Evolutionary conservation across 2,888 invertebrate species (phyloP).

Genomic region (Platycheirus albimanus): DNA sequence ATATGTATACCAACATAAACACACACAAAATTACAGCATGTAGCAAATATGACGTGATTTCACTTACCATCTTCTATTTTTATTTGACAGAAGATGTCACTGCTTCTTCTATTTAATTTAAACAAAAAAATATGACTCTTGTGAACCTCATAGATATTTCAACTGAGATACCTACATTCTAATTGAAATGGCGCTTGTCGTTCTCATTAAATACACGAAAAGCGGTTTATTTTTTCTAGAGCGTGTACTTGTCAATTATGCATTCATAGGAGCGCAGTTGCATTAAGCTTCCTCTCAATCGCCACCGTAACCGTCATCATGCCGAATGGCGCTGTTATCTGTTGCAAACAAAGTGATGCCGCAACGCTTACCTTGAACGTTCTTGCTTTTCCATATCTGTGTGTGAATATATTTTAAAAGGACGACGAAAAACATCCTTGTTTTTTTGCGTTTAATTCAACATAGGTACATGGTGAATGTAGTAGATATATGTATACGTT

Average conservation of each 20-base stretch:
- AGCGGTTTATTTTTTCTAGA: conserved; percentile 12
- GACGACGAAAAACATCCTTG: conserved; percentile 48
- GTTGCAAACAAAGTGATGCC: conserved; percentile 17
- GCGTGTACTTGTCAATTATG: conserved; percentile 59
- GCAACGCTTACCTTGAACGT: conserved; percentile 65
- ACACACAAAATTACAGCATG: not conserved
- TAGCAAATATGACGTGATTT: not conserved
- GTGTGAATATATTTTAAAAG: conserved; percentile 27
- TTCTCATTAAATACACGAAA: conserved; percentile 40
- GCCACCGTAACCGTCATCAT: not conserved
- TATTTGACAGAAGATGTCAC: conserved; percentile 36
- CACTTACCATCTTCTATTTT: conserved; percentile 1
- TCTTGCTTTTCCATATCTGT: conserved; percentile 6
- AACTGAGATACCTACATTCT: conserved; percentile 2
- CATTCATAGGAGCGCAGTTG: conserved; percentile 43
- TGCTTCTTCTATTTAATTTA: not conserved
- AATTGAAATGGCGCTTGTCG: conserved; percentile 56
- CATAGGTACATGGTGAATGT: conserved; percentile 23
- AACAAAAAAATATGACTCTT: conserved; percentile 6
- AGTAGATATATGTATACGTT: not conserved
- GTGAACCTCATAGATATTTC: not conserved
- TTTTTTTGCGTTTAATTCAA: conserved; percentile 57
- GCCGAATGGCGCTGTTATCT: conserved; percentile 36
- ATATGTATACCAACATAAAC: too few species aligned
- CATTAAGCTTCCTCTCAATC: conserved; percentile 49